Base-by-base conservation (phyloP, 2,888 invertebrate species). In the Masnerella sp. region DNA sequence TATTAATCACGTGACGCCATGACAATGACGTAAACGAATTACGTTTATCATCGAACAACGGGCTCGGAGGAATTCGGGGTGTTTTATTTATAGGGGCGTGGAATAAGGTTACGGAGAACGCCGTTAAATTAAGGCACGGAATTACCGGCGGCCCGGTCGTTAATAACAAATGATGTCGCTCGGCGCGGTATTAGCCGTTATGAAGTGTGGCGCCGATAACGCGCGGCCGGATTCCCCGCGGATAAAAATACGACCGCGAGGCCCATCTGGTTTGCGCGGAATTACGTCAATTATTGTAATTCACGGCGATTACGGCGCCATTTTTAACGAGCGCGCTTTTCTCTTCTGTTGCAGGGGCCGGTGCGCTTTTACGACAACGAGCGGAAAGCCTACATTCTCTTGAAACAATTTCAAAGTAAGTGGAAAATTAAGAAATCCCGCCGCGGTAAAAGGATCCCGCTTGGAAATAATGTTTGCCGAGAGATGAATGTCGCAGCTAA, bases 351-450 rank as follows among this genome's bases (percentile, higher is more conserved):
- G 72, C 82, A 94, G 96, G 97, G 96, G 40, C 94, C 94, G 9
- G 96, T 97, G 2, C 91, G 95, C 30, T 99, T 99, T 88, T 95
- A 95, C 82, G 95, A 97, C 86, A 98, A 98, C 87, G 98, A 98
- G 85, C 91, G 99, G 28, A 95, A 97, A 84, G 98, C 99, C 0
- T 95, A 95, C 73, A 97, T 99, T 75, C 90, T 97, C 61, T 90
- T 99, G 70, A 96, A 96, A 87, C 99, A 99, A 88, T 97, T 97
- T 87, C 97, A 96, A 90, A 89, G 92, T 91, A 81, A 88, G 88
- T 85, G 17, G 8, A 45, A 18, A 52, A 73, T 58, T 43, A 54
- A 49, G 47, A 28, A 52, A 54, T 59, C 20, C 14, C 22, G n/a
- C 4, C 22, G 7, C 12, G 8, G 11, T 51, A 5, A 40, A 49